Conservation (phyloP, 2,797 vertebrate genomes). For the Sphenopsis melanotis region DNA sequence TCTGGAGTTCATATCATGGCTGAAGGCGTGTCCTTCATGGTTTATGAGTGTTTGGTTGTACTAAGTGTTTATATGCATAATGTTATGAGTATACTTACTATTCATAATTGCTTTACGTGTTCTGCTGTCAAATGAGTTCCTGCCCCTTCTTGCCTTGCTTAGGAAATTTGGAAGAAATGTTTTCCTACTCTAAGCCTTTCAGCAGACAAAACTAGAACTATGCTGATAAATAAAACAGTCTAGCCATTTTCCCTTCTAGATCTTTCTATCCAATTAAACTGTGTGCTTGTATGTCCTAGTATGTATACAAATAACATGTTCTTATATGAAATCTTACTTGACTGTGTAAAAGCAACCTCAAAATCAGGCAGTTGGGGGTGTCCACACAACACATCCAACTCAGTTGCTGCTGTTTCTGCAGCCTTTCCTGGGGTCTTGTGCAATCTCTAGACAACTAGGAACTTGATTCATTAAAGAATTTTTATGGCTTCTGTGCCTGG, state of each 20-base stretch:
- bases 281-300: not conserved
- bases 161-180: not conserved
- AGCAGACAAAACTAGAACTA: not conserved
- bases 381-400: not conserved
- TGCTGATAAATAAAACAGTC: not conserved
- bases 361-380: not conserved
- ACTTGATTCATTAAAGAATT: not conserved
- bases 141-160: not conserved
- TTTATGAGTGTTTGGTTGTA: not conserved
- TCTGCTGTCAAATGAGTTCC: not conserved
- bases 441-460: not conserved
- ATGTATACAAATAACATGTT: not conserved
- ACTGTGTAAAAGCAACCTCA: not conserved
- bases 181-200: not conserved
- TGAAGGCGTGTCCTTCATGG: constrained; percentile 36
- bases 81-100: not conserved
- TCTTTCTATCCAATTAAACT: not conserved
- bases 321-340: not conserved
- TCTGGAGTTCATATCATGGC: not conserved
- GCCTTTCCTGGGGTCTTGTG: not conserved
- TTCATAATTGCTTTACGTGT: not conserved
- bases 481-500: not conserved
- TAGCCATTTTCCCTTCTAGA: not conserved
- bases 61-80: not conserved
- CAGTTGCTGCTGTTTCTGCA: not conserved